These are phyloP conservation scores for Pipa parva DNA, from an alignment of 2,113 vertebrate genomes.

Conservation along the genomic window DNA sequence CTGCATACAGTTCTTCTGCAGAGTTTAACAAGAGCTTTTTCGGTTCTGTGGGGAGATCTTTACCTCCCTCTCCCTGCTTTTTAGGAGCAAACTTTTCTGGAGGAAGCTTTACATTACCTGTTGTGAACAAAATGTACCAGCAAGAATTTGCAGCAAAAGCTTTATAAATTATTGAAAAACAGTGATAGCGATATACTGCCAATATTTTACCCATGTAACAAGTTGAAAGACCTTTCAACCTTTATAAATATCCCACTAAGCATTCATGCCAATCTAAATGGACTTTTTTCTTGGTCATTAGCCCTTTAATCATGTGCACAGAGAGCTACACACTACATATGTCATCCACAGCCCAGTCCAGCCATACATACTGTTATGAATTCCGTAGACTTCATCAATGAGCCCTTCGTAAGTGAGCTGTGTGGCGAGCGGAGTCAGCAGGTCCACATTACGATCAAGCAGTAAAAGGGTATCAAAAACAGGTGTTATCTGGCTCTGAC, in stretches of 20 bases:
- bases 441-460: conserved; percentile 89
- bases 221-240: too few relatives aligned
- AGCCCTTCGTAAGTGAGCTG: conserved; percentile 96
- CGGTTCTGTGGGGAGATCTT: conserved; percentile 88
- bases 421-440: conserved; percentile 87
- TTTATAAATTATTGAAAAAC: too few relatives aligned
- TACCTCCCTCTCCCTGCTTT: conserved; percentile 84
- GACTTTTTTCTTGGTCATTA: too few relatives aligned
- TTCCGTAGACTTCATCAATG: conserved; percentile 93
- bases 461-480: conserved; percentile 90
- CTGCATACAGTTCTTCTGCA: conserved; percentile 90
- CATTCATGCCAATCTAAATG: too few relatives aligned
- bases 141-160: neutral
- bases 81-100: conserved; percentile 94
- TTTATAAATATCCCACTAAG: too few relatives aligned
- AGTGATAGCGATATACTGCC: too few relatives aligned
- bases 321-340: too few relatives aligned
- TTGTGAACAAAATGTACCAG: neutral
- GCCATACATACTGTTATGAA: conserved; percentile 84
- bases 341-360: too few relatives aligned
- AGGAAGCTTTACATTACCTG: conserved; percentile 91
- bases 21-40: conserved; percentile 97
- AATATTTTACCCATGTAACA: too few relatives aligned
- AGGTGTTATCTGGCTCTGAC: conserved; percentile 84
- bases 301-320: too few relatives aligned